These are phyloP conservation scores for Hirudinaria manillensis DNA, from an alignment of 2,888 invertebrate species.

Conservation along the genomic window DNA sequence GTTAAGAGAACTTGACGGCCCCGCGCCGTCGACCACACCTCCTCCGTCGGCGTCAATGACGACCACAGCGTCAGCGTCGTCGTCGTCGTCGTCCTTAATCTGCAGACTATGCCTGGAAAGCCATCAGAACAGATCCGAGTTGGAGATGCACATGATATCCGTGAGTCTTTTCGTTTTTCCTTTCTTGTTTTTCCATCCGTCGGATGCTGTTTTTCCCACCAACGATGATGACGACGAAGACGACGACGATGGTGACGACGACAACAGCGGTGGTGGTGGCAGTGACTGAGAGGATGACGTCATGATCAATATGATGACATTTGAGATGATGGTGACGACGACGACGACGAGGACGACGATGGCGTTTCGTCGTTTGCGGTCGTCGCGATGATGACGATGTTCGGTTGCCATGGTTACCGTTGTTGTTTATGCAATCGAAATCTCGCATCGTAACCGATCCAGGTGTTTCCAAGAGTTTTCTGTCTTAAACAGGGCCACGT, in stretches of 20 bases:
- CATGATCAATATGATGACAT: background rate
- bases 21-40: background rate
- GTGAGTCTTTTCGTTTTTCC: background rate
- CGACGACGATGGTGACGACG: conserved; percentile 21
- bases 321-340: conserved; percentile 14
- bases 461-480: no score
- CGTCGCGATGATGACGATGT: conserved; percentile 19
- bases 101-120: conserved; percentile 10
- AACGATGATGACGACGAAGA: conserved; percentile 22
- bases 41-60: background rate
- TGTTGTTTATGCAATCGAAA: background rate
- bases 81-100: conserved; percentile 3
- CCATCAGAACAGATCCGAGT: background rate
- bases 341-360: background rate
- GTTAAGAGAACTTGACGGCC: no score
- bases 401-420: conserved; percentile 12
- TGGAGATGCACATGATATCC: conserved; percentile 15
- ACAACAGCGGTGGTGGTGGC: conserved; percentile 9
- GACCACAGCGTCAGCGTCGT: background rate
- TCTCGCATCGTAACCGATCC: no score
- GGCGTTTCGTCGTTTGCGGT: background rate
- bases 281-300: background rate
- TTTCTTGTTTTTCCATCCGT: no score
- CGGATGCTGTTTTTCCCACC: no score
- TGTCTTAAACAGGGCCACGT: no score